Conservation (phyloP, 2,113 vertebrate genomes). For the Sceloporus undulatus region DNA sequence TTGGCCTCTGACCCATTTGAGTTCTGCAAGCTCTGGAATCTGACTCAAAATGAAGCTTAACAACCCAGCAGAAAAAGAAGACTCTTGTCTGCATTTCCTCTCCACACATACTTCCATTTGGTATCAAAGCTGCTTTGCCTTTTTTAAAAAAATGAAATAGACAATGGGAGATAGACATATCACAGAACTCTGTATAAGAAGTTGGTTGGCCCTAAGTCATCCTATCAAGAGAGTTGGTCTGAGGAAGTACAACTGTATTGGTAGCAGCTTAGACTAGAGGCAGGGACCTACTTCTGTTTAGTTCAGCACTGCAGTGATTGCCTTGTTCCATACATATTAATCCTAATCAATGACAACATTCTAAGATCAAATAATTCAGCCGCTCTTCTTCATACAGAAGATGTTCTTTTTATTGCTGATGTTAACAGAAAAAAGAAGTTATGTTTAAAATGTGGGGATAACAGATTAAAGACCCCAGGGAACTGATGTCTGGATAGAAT, state of each 20-base stretch:
- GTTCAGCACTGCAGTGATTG: slow-evolving; percentile 6
- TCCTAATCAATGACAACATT: slow-evolving; percentile 61
- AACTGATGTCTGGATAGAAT: slow-evolving; percentile 69
- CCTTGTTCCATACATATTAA: slow-evolving; percentile 18
- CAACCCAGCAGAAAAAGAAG: neutral
- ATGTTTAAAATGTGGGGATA: slow-evolving; percentile 69
- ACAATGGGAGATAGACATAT: neutral
- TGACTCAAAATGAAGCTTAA: neutral
- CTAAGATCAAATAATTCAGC: slow-evolving; percentile 61
- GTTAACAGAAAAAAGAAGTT: slow-evolving; percentile 66
- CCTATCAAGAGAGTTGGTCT: neutral
- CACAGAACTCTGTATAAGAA: neutral
- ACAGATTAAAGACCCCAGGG: slow-evolving; percentile 70
- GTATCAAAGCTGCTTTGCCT: too few species aligned
- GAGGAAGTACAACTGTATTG: neutral
- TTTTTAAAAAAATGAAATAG: neutral
- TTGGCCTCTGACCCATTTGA: neutral
- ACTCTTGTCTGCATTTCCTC: neutral
- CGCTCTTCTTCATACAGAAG: slow-evolving; percentile 57
- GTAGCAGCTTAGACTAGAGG: neutral
- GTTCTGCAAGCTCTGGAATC: neutral
- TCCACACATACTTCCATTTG: too few species aligned
- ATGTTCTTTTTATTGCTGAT: slow-evolving; percentile 61
- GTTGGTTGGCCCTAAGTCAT: neutral
- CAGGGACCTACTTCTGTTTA: neutral